These are phyloP conservation scores for Drosophila paramelanica DNA, from an alignment of 2,888 invertebrate genomes.

Conservation along the genomic window DNA sequence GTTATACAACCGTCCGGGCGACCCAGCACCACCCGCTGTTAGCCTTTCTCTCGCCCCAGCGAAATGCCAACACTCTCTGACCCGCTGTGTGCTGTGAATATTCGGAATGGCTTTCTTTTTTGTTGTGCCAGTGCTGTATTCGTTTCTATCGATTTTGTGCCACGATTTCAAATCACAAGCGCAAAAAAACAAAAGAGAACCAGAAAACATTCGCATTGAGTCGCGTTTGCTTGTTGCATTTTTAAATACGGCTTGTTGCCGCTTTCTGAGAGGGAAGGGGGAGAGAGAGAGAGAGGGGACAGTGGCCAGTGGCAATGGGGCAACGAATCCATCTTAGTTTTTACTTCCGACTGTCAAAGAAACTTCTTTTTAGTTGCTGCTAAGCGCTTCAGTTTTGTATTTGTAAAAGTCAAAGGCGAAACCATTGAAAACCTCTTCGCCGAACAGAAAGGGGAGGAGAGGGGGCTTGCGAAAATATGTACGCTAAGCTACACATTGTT, in stretches of 20 bases:
- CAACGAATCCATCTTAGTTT: constrained; percentile 50
- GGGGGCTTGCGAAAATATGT: background rate
- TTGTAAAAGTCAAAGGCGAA: constrained; percentile 8
- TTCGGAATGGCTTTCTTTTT: constrained; percentile 30
- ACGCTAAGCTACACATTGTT: too few relatives aligned
- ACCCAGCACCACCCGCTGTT: constrained; percentile 1
- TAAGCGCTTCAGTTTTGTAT: constrained; percentile 15
- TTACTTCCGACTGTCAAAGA: constrained; percentile 47
- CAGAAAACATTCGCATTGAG: constrained; percentile 34
- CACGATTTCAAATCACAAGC: constrained; percentile 30
- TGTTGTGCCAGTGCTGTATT: constrained; percentile 9
- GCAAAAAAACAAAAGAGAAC: constrained; percentile 27
- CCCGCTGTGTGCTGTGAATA: constrained; percentile 20
- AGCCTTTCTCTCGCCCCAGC: background rate
- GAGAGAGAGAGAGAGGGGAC: background rate
- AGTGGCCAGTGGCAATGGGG: background rate
- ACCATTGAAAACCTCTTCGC: background rate
- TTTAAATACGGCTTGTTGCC: constrained; percentile 56
- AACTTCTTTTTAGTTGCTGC: constrained; percentile 37
- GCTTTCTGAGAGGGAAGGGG: background rate
- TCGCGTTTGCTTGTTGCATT: constrained; percentile 71
- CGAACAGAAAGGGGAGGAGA: background rate
- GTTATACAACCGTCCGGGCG: constrained; percentile 25
- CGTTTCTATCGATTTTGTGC: constrained; percentile 58
- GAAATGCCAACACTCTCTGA: constrained; percentile 25